A percentile compares a stretch with the other conserved stretches of the same genome.
Evolutionary conservation across 2,113 vertebrate species (phyloP).

Genomic region (Prietella phreatophila): DNA sequence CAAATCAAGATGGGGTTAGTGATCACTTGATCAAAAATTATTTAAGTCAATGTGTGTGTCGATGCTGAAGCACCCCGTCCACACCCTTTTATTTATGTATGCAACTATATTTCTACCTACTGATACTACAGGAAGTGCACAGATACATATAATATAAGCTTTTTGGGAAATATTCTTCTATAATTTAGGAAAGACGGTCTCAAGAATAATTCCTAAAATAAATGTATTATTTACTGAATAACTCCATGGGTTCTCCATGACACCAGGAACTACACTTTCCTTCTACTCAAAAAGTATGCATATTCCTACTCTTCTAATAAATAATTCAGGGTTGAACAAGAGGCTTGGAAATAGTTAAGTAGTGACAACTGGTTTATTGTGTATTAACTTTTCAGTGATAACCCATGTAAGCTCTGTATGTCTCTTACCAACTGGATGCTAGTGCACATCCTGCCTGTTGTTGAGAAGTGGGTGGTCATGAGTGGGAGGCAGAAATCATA

Average conservation of each 20-base stretch:
- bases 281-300: neutral
- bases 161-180: neutral
- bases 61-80: neutral
- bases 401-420: neutral
- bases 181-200: neutral
- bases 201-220: neutral
- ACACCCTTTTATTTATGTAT: neutral
- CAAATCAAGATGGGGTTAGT: neutral
- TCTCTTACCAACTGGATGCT: neutral
- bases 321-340: neutral
- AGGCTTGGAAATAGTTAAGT: neutral
- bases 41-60: neutral
- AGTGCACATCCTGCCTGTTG: constrained; percentile 5
- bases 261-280: neutral
- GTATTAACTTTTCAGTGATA: neutral
- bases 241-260: too few relatives aligned
- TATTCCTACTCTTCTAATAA: neutral
- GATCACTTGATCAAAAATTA: neutral
- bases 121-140: neutral
- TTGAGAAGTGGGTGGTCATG: constrained; percentile 60
- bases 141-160: neutral
- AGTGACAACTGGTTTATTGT: neutral
- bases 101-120: neutral
- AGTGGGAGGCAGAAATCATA: constrained; percentile 71
- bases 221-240: neutral